A percentile compares a stretch with the other conserved stretches of the same genome.
phyloP scores from a whole-genome alignment of 2,113 vertebrate species.

The Passer montanus region DNA sequence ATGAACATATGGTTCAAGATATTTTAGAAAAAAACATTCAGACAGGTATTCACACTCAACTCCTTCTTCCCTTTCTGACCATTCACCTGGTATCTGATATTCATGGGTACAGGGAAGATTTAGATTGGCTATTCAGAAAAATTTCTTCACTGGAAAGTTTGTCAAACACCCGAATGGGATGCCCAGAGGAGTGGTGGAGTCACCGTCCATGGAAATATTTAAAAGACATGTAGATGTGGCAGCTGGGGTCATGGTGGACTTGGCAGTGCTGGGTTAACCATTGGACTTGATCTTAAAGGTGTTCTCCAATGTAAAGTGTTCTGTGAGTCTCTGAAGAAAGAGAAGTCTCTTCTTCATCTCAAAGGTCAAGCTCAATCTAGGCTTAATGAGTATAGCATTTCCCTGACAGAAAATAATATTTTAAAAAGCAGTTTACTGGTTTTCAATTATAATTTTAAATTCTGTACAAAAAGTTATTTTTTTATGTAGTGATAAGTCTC shows the following conservation, averaged over 20 bases:
- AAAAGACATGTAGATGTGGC: not conserved
- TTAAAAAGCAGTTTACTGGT: accelerated
- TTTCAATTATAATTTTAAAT: not conserved
- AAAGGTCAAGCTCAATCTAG: not conserved
- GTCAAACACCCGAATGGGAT: too few species aligned
- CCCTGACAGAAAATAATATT: not conserved
- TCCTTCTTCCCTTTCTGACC: not conserved
- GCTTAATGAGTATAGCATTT: not conserved
- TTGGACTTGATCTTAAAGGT: not conserved
- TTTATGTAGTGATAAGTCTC: not conserved
- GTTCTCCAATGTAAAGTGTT: not conserved
- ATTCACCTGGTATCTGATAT: not conserved
- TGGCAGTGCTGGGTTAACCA: accelerated
- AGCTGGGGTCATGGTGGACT: not conserved
- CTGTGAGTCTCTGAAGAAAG: not conserved
- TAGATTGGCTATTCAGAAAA: not conserved
- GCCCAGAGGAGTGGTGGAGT: not conserved
- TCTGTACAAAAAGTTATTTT: not conserved
- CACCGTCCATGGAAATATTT: not conserved
- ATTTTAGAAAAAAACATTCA: not conserved
- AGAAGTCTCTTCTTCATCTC: not conserved
- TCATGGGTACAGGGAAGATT: not conserved
- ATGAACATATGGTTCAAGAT: not conserved
- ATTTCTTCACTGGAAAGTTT: accelerated
- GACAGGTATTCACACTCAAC: accelerated